These are phyloP conservation scores for Drosophila rufa DNA, from an alignment of 1,140 invertebrate genomes.

Conservation along the genomic window DNA sequence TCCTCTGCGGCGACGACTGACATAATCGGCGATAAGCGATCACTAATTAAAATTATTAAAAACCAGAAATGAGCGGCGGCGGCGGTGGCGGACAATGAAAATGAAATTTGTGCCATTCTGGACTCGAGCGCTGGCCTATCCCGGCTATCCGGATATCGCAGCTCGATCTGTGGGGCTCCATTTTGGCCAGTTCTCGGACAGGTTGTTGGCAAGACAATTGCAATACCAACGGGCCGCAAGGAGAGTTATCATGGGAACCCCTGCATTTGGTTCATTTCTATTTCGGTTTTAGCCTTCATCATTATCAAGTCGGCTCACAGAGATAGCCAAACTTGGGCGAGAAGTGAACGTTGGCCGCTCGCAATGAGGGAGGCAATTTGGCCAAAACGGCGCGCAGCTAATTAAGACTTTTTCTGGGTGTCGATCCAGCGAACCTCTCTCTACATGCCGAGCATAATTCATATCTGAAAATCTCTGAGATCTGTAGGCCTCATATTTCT, in stretches of 20 bases:
- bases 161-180: slow-evolving; percentile 54
- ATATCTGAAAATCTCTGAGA: slow-evolving; percentile 37
- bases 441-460: slow-evolving; percentile 73
- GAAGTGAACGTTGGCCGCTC: slow-evolving; percentile 48
- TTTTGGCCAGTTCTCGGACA: slow-evolving; percentile 72
- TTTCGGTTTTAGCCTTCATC: slow-evolving; percentile 57
- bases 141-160: slow-evolving; percentile 46
- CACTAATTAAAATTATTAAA: slow-evolving; percentile 80
- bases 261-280: slow-evolving; percentile 49
- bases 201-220: slow-evolving; percentile 82
- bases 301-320: slow-evolving; percentile 70
- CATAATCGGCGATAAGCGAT: slow-evolving; percentile 77
- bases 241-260: slow-evolving; percentile 75
- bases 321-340: slow-evolving; percentile 72
- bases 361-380: slow-evolving; percentile 65
- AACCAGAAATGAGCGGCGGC: slow-evolving; percentile 37
- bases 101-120: slow-evolving; percentile 77
- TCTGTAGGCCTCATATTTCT: slow-evolving; percentile 37
- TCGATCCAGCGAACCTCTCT: slow-evolving; percentile 17
- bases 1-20: slow-evolving; percentile 48
- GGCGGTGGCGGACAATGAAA: slow-evolving; percentile 60
- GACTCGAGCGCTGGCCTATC: slow-evolving; percentile 23
- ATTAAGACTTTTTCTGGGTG: slow-evolving; percentile 76
- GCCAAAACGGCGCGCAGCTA: slow-evolving; percentile 51
- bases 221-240: slow-evolving; percentile 23